Base-by-base conservation (phyloP, 1,140 invertebrate species). In the Solenopsis fugax region DNA sequence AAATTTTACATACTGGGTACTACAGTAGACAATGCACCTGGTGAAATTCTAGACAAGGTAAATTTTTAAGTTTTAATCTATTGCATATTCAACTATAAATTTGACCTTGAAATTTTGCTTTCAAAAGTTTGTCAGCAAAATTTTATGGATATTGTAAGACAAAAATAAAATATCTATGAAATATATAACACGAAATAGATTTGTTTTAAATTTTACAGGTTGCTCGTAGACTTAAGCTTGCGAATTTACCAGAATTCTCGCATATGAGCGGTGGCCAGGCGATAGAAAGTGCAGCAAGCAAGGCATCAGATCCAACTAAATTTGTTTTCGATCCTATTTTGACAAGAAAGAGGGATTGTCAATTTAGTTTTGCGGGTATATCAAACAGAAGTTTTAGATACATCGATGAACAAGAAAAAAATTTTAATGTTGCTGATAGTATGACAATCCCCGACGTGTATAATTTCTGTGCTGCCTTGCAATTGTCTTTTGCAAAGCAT, bases 31-130 rank as follows among this genome's bases (percentile, higher is more conserved):
- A 97, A 98, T 96, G 97, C 99, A 65, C 98, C 98, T 37, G 99
- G 99, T 71, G 98, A 99, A 96, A 96, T 97, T 5, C 96, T 98
- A 90, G 98, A 99, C 94, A 99, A 99, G 96, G 97, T 97, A 93
- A 18, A 60, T 41, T 60, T 71, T 9, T 0, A 18, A 60, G 2
- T 60, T 60, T 62, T 24, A 12, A 0, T 16, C 3, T 3, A 60
- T 76, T 0, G 1, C 9, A 65, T n/a, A 34, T 58, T 76, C 10
- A 56, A 56, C 4, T 9, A n/a, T 13, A 37, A 75, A 64, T 84
- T 56, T 56, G 0, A 21, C 41, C 18, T 73, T 37, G 7, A 41
- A 21, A 73, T 37, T 75, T 76, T 41, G 6, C 10, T 56, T 73
- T 1, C n/a, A 24, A 72, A 75, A 58, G 21, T 56, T 73, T 29